Evolutionary conservation across 2,888 invertebrate species (phyloP), one percentile per base, ranked within the genome.

Genomic region (Sesamia inferens): DNA sequence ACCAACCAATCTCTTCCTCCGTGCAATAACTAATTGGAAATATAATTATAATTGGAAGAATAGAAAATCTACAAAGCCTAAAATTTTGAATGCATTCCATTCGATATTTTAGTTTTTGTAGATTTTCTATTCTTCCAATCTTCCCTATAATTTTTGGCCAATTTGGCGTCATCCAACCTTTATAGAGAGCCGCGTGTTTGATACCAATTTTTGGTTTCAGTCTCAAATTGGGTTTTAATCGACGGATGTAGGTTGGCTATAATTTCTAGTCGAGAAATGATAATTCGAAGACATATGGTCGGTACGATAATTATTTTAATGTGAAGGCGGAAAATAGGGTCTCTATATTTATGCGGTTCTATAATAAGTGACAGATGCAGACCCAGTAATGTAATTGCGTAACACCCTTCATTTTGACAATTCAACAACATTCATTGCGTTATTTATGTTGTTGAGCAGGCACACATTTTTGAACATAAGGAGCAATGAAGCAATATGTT

Each of bases 211-310:
- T 88, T 86, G 85, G 83, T 83, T 84, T 84, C 86, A 83, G 83
- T 82, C 84, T 83, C 85, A 92, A 93, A 94, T 94, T 90, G 90
- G 88, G 79, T 87, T 93, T 91, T 94, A 94, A 95, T 93, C 89
- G 93, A 90, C 93, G 93, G 94, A 93, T 92, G 92, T 88, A 89
- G 90, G 88, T 79, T 82, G 80, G 65, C 69, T 74, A 84, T 88
- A 87, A 86, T 87, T 85, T 83, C 84, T 87, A 87, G 85, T 85
- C 78, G 85, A 87, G 88, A 91, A 90, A 90, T 87, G 88, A 91
- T 89, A 92, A 91, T 91, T 90, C 59, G 80, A 87, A 89, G 90
- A 92, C 93, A 92, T 90, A 90, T 91, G 90, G 88, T 88, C 73
- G 78, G 82, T 75, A 76, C 78, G 82, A 81, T 87, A 74, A 93